Conservation (phyloP, 2,888 invertebrate genomes). For the Drosophila mettleri region DNA sequence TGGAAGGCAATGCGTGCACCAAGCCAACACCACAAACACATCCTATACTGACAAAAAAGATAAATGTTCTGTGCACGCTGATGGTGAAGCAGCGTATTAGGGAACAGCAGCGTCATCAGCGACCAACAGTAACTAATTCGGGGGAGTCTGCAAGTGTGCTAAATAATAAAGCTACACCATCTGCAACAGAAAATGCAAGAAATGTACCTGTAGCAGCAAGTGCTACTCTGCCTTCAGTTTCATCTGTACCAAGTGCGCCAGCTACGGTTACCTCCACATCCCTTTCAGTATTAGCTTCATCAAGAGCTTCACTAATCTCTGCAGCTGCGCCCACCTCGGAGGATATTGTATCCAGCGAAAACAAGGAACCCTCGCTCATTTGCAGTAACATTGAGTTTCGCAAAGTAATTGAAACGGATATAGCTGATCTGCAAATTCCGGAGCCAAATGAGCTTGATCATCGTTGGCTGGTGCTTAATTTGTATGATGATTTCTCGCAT, state of each 20-base stretch:
- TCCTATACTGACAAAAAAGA: conserved; percentile 83
- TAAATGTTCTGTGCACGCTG: conserved; percentile 82
- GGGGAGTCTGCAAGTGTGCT: background rate
- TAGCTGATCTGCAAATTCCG: conserved; percentile 78
- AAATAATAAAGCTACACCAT: background rate
- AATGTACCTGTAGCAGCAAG: background rate
- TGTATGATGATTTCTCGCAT: conserved; percentile 84
- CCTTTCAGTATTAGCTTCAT: background rate
- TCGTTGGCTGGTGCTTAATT: conserved; percentile 83
- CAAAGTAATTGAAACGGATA: conserved; percentile 70
- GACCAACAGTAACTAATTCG: background rate
- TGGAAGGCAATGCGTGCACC: conserved; percentile 77
- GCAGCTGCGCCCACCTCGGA: background rate
- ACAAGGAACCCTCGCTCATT: conserved; percentile 54
- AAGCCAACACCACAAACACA: conserved; percentile 84
- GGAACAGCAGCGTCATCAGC: conserved; percentile 45
- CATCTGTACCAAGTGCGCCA: background rate
- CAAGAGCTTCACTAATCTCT: background rate
- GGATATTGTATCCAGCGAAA: background rate
- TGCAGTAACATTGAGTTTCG: conserved; percentile 79
- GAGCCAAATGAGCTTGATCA: conserved; percentile 73
- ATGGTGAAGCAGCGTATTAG: conserved; percentile 82
- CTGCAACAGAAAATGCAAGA: background rate
- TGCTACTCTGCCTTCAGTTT: background rate
- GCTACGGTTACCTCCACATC: background rate